Evolutionary conservation across 92 coral and sea anemone species (phyloP).

Genomic region (Zoanthus gigantus): DNA sequence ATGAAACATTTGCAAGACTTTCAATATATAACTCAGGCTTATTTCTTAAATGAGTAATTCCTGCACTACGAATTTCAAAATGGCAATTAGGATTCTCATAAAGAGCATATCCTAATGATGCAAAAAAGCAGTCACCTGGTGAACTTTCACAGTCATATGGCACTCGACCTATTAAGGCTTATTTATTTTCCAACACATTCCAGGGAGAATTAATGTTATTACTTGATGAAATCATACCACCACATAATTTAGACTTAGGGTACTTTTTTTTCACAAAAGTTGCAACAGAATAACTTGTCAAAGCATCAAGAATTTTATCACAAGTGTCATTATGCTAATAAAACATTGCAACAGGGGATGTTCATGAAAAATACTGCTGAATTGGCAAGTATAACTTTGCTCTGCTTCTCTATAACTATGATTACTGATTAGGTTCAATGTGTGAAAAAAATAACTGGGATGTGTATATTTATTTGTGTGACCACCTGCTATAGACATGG

Average conservation of each 20-base stretch:
- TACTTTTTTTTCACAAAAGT: slow-evolving; percentile 34
- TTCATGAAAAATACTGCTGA: slow-evolving; percentile 49
- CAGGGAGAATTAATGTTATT: slow-evolving; percentile 43
- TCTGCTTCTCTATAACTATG: slow-evolving; percentile 45
- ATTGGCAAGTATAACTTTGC: slow-evolving; percentile 45
- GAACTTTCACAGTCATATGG: slow-evolving; percentile 56
- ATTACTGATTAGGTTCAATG: slow-evolving; percentile 47
- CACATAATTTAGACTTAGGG: slow-evolving; percentile 38
- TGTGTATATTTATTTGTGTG: too few species aligned
- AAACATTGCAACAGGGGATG: slow-evolving; percentile 17
- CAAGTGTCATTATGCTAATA: slow-evolving; percentile 47
- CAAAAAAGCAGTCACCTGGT: slow-evolving; percentile 56
- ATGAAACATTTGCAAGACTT: slow-evolving; percentile 23
- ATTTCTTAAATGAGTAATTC: slow-evolving; percentile 32
- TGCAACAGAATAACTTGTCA: slow-evolving; percentile 48
- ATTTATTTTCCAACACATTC: slow-evolving; percentile 51
- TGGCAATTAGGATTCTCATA: slow-evolving; percentile 1
- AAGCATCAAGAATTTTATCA: slow-evolving; percentile 39
- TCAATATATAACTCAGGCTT: slow-evolving; percentile 37
- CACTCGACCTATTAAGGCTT: slow-evolving; percentile 47
- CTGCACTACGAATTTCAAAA: too few species aligned
- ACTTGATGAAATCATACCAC: slow-evolving; percentile 52
- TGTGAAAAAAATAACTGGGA: slow-evolving; percentile 34
- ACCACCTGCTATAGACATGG: slow-evolving; percentile 21
- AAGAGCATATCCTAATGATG: slow-evolving; percentile 32